Evolutionary conservation across 2,888 invertebrate species (phyloP).

Genomic region (Nycteola revayana): DNA sequence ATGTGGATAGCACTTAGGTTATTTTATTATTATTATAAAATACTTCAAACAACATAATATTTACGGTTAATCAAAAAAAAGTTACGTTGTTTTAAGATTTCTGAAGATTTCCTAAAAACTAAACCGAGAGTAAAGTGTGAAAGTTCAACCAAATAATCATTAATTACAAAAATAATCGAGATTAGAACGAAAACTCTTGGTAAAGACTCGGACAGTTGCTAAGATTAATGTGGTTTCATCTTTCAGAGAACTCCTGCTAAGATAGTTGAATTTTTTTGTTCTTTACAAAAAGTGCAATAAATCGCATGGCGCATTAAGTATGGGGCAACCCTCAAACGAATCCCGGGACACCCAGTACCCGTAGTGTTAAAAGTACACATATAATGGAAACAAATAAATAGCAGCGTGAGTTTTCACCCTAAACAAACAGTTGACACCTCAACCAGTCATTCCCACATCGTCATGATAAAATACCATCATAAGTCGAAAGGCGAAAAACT

Average conservation of each 20-base stretch:
- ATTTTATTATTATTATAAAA: too few species aligned
- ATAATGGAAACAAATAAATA: conserved; percentile 37
- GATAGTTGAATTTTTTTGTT: conserved; percentile 47
- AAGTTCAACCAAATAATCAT: too few species aligned
- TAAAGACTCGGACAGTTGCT: conserved; percentile 47
- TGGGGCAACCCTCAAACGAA: conserved; percentile 19
- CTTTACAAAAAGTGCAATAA: conserved; percentile 21
- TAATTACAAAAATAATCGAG: conserved; percentile 6
- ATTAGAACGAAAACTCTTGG: conserved; percentile 32
- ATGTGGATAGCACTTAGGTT: too few species aligned
- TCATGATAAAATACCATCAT: conserved; percentile 71
- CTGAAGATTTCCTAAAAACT: too few species aligned
- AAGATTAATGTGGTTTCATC: conserved; percentile 68
- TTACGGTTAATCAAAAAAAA: too few species aligned
- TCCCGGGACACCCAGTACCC: conserved; percentile 19
- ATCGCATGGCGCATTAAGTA: conserved; percentile 24
- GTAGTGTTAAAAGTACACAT: conserved; percentile 22
- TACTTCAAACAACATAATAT: too few species aligned
- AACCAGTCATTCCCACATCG: conserved; percentile 47
- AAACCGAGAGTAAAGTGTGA: too few species aligned
- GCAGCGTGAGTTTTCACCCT: conserved; percentile 34
- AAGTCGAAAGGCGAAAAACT: conserved; percentile 71
- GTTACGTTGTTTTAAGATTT: too few species aligned
- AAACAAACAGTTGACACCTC: conserved; percentile 41
- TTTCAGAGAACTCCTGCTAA: conserved; percentile 54